A percentile compares a stretch with the other conserved stretches of the same genome.
Conservation (phyloP, 2,888 invertebrate genomes). For the Gastrophysa polygoni region DNA sequence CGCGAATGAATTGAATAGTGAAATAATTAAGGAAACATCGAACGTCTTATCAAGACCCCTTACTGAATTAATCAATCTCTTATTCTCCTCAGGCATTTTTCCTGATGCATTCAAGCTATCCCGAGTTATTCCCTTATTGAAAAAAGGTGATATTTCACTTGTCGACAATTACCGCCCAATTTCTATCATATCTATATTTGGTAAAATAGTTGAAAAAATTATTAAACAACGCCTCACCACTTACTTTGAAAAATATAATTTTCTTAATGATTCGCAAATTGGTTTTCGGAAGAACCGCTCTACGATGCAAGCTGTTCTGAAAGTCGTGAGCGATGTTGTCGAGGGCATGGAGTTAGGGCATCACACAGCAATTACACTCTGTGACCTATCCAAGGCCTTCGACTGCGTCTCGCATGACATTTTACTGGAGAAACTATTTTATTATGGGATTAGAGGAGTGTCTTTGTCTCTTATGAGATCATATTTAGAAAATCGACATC, state of each 20-base stretch:
- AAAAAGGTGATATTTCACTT: background rate
- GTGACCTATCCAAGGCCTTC: background rate
- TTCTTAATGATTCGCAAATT: constrained; percentile 2
- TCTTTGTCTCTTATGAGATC: background rate
- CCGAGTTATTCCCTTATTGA: background rate
- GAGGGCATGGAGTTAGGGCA: background rate
- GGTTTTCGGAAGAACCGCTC: background rate
- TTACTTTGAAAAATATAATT: background rate
- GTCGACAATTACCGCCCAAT: background rate
- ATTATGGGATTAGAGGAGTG: background rate
- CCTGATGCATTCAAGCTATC: background rate
- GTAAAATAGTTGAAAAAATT: background rate
- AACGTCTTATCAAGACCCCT: background rate
- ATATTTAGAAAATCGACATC: background rate
- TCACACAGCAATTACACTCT: constrained; percentile 1
- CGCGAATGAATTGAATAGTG: background rate
- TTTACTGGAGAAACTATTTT: constrained; percentile 1
- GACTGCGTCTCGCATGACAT: background rate
- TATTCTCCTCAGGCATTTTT: background rate
- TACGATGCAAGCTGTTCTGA: background rate
- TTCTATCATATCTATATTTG: background rate
- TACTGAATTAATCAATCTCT: background rate
- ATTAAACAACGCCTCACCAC: background rate
- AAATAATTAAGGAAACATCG: constrained; percentile 2
- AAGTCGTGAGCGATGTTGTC: background rate